Evolutionary conservation across 2,888 invertebrate species (phyloP), one percentile per base, ranked within the genome.

Genomic region (Phorcus lineatus): DNA sequence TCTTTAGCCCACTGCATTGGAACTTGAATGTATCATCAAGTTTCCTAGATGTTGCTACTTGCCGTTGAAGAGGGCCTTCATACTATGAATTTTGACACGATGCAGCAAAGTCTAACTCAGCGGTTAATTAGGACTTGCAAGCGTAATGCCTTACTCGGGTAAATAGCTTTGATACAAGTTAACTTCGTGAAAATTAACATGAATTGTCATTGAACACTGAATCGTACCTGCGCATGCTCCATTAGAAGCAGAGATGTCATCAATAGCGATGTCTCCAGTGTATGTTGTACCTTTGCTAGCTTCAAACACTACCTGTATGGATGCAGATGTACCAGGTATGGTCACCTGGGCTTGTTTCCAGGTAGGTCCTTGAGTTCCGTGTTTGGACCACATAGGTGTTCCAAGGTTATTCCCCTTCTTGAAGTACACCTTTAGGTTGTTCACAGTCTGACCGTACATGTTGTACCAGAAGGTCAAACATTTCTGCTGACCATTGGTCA

Each of bases 401-500:
- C 86, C 87, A 9, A 86, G 83, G 0, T 70, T 31, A 40, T 24
- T 80, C 13, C 82, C 82, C 3, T 83, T 82, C 70, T 81, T 70
- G 24, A 85, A 82, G 70, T 78, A 84, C 19, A 81, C 84, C 7
- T 81, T 85, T 17, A 90, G 79, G 0, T 67, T 82, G 31, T 88
- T 89, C 19, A 85, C 80, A 19, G 79, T 81, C 9, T 79, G 77
- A 6, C 91, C 91, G 57, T 86, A 87, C 91, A 91, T 91, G 80
- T 87, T 89, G 80, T 91, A 91, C 89, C 89, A 91, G 84, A 91
- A 90, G 17, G 85, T 83, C 57, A 91, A 86, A 77, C 90, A 91
- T 67, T 81, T 79, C 77, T 79, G 77, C 28, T 82, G 84, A 52
- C 77, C 82, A 7, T 13, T 66, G 17, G 78, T 74, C 1, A 84